Percentiles rank a stretch among this genome's conserved stretches.
Conservation (phyloP, 2,888 invertebrate species). For the Mythimna lalbum region DNA sequence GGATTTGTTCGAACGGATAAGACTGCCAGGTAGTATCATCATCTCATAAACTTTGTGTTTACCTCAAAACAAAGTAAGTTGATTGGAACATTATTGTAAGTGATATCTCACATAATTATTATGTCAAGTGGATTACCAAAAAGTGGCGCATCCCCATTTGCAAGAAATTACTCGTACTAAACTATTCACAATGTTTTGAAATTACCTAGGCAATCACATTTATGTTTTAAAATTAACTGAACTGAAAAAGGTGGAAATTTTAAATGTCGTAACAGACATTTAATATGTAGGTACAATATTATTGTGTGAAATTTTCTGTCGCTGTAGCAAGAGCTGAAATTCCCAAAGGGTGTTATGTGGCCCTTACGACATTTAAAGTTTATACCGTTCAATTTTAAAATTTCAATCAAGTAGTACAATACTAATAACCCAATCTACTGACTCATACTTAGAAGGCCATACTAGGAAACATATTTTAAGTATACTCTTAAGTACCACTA, state of each 20-base stretch:
- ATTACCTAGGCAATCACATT: not conserved
- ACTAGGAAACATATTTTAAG: no score
- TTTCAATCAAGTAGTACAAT: conserved; percentile 8
- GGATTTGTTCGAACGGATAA: not conserved
- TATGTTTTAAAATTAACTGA: not conserved
- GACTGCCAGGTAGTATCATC: conserved; percentile 11
- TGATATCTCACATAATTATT: conserved; percentile 7
- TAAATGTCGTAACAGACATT: not conserved
- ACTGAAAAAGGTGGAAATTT: no score
- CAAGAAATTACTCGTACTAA: no score
- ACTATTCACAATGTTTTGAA: not conserved
- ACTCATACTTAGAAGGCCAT: not conserved
- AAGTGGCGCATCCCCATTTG: not conserved
- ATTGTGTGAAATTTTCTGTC: not conserved
- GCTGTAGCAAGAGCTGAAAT: not conserved
- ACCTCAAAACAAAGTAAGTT: conserved; percentile 7
- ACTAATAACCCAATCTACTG: conserved; percentile 6
- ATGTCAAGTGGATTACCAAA: not conserved
- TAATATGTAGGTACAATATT: no score
- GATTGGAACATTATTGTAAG: conserved; percentile 1
- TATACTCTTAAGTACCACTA: no score
- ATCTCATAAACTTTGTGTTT: conserved; percentile 10
- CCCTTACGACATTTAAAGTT: not conserved
- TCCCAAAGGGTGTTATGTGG: not conserved
- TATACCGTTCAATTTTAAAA: no score